Evolutionary conservation across 2,113 vertebrate species (phyloP).

Genomic region (Ellobius talpinus): DNA sequence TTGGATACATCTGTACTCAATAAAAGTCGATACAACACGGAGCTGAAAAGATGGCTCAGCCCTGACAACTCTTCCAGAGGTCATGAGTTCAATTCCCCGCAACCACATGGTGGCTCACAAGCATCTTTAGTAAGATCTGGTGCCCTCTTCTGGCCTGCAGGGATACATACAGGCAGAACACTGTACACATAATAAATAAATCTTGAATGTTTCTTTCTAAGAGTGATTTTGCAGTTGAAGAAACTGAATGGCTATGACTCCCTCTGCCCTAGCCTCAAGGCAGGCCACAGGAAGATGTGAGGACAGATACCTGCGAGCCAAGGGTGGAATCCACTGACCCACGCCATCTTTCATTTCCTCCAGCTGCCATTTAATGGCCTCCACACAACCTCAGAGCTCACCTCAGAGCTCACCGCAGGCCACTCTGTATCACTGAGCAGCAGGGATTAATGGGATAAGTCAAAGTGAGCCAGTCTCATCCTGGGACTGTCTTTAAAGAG

Average conservation of each 20-base stretch:
- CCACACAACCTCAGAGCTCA: constrained; percentile 49
- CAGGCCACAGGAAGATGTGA: not conserved
- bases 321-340: not conserved
- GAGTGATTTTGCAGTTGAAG: not conserved
- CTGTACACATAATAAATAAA: too few species aligned
- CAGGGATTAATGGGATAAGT: constrained; percentile 64
- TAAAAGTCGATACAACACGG: not conserved
- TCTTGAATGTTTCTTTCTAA: not conserved
- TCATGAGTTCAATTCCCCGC: too few species aligned
- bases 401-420: constrained; percentile 59
- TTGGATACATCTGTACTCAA: not conserved
- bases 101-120: too few species aligned
- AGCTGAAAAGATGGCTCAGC: too few species aligned
- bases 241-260: not conserved
- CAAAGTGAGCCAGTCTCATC: not conserved
- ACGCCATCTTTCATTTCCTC: constrained; percentile 57
- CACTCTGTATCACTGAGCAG: constrained; percentile 39
- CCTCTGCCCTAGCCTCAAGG: not conserved
- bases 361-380: not conserved
- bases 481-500: not conserved
- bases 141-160: too few species aligned
- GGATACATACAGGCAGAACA: too few species aligned
- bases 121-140: too few species aligned
- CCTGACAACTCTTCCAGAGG: too few species aligned
- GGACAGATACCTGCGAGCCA: not conserved